These are phyloP conservation scores for Whitmania pigra DNA, from an alignment of 1,140 invertebrate species.

Conservation along the genomic window DNA sequence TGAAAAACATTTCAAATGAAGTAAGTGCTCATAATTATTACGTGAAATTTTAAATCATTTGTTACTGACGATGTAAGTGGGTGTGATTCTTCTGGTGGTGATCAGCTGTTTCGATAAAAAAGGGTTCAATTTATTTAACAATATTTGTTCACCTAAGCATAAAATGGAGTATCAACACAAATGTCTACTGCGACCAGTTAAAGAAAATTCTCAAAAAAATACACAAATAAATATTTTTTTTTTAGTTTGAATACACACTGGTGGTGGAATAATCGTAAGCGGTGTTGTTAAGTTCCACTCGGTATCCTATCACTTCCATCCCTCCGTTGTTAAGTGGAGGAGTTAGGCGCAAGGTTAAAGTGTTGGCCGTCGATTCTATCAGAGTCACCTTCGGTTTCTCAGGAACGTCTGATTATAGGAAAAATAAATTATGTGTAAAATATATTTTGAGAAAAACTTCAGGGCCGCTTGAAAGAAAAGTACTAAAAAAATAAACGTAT, in stretches of 20 bases:
- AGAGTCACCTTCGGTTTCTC: constrained; percentile 20
- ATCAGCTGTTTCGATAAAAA: too few species aligned
- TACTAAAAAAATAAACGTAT: background rate
- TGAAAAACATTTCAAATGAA: too few species aligned
- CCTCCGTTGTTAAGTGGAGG: constrained; percentile 59
- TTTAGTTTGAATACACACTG: background rate
- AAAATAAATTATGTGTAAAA: background rate
- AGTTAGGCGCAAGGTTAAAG: constrained; percentile 61
- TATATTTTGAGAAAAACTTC: background rate
- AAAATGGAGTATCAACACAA: too few species aligned
- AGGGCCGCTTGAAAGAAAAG: background rate
- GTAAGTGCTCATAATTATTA: too few species aligned
- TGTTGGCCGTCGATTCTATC: constrained; percentile 52
- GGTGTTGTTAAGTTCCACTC: constrained; percentile 60
- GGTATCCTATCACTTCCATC: constrained; percentile 57
- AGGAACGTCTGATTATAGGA: constrained; percentile 4
- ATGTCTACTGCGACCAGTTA: too few species aligned
- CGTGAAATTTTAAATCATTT: too few species aligned
- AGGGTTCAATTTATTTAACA: too few species aligned
- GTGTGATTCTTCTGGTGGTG: too few species aligned
- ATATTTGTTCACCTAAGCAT: too few species aligned
- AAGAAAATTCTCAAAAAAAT: too few species aligned
- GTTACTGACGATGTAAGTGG: too few species aligned
- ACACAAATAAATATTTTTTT: too few species aligned
- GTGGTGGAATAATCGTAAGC: constrained; percentile 10